Conservation (phyloP, 2,888 invertebrate species). For the Gymnocheta viridis region DNA sequence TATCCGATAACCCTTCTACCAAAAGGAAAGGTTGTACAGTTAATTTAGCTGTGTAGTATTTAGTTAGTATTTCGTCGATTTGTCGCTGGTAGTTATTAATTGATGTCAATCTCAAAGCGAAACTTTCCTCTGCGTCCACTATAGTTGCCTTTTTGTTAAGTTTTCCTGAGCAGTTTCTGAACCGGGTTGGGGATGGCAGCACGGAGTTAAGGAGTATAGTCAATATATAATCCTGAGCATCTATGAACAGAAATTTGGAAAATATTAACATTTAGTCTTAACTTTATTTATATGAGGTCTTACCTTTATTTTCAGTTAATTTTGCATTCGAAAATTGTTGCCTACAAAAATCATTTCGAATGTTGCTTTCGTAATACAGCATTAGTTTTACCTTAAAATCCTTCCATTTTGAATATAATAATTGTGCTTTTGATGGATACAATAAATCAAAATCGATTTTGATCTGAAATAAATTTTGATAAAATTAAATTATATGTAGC, state of each 20-base stretch:
- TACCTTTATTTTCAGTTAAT: constrained; percentile 1
- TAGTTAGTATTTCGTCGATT: too few relatives aligned
- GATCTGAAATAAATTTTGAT: constrained; percentile 37
- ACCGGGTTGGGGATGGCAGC: neutral
- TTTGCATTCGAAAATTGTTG: too few relatives aligned
- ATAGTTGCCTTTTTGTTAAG: constrained; percentile 3
- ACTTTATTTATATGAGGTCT: neutral
- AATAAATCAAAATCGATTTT: constrained; percentile 52
- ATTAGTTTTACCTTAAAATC: constrained; percentile 32
- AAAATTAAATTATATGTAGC: neutral
- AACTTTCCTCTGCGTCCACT: neutral
- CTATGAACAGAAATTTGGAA: neutral
- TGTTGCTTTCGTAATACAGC: constrained; percentile 36
- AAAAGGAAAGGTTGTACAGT: too few relatives aligned
- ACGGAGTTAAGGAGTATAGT: too few relatives aligned
- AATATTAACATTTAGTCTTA: neutral
- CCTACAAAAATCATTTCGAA: constrained; percentile 45
- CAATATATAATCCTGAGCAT: too few relatives aligned
- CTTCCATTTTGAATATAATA: constrained; percentile 28
- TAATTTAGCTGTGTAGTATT: too few relatives aligned
- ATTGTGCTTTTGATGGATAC: constrained; percentile 26
- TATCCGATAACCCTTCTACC: neutral
- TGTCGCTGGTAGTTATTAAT: constrained; percentile 1
- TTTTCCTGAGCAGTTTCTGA: neutral
- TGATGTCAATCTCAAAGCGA: neutral